Percentiles rank a stretch among this genome's conserved stretches.
Evolutionary conservation across 2,797 vertebrate genomes (phyloP).

Genomic region (Sphenodon punctatus): DNA sequence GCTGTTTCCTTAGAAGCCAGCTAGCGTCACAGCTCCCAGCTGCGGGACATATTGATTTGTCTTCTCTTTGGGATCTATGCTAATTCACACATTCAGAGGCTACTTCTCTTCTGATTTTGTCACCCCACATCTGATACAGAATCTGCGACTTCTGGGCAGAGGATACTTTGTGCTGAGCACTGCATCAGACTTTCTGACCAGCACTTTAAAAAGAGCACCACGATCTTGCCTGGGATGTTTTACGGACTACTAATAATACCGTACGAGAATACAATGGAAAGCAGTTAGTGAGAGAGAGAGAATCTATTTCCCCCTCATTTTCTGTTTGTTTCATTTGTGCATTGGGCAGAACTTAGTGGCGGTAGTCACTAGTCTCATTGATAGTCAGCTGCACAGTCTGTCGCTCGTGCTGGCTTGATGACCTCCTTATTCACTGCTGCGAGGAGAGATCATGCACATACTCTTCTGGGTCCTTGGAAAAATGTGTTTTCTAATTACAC

Average conservation of each 20-base stretch:
- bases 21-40: constrained; percentile 41
- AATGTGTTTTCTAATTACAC: not conserved
- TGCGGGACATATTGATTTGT: not conserved
- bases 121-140: not conserved
- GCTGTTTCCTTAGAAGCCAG: constrained; percentile 40
- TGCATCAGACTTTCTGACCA: not conserved
- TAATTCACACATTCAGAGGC: not conserved
- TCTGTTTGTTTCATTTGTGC: not conserved
- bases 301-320: not conserved
- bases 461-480: not conserved
- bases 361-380: not conserved
- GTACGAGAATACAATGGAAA: not conserved
- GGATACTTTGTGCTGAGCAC: not conserved
- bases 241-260: not conserved
- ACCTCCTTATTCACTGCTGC: not conserved
- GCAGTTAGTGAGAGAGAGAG: not conserved
- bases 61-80: not conserved
- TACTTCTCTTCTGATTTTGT: not conserved
- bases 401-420: not conserved
- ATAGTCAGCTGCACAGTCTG: not conserved
- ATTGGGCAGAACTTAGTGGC: not conserved
- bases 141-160: not conserved
- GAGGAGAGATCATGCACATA: not conserved
- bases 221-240: not conserved
- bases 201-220: not conserved